Conservation (phyloP, 2,797 vertebrate species). For the Stomatorhinus walkeri region DNA sequence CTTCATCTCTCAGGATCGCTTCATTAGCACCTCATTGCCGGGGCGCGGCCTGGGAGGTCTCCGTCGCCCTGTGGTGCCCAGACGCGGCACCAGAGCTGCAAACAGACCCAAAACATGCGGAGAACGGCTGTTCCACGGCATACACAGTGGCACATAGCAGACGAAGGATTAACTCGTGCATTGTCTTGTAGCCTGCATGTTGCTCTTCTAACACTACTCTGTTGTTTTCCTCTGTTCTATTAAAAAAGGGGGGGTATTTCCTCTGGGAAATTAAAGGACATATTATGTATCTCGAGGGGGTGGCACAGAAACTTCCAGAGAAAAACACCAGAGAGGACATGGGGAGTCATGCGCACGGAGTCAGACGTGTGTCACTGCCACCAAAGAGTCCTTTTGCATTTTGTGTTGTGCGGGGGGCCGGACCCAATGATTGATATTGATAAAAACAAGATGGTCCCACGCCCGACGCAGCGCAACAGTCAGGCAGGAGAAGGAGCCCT, state of each 20-base stretch:
- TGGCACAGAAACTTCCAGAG: background rate
- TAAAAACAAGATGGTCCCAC: background rate
- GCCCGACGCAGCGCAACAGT: background rate
- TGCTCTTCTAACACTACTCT: slow-evolving; percentile 5
- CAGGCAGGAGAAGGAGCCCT: background rate
- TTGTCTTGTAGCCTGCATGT: slow-evolving; percentile 15
- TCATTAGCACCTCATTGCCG: background rate
- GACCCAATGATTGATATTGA: slow-evolving; percentile 10
- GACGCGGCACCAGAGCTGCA: background rate
- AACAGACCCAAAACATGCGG: background rate
- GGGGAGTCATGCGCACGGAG: background rate
- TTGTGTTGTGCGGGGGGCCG: background rate
- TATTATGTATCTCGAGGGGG: slow-evolving; percentile 30
- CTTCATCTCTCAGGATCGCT: background rate
- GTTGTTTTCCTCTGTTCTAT: slow-evolving; percentile 28
- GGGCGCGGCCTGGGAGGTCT: background rate
- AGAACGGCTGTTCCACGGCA: slow-evolving; percentile 5
- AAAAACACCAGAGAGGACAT: slow-evolving; percentile 8
- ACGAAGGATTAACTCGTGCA: slow-evolving; percentile 16
- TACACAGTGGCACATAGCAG: slow-evolving; percentile 10
- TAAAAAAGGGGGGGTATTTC: slow-evolving; percentile 26
- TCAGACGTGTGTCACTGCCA: background rate
- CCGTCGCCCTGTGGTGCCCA: background rate
- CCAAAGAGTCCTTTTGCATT: background rate
- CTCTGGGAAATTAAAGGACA: slow-evolving; percentile 30